Percentiles rank a stretch among this genome's conserved stretches.
Conservation (phyloP, 1,140 invertebrate species). For the Hydropsyche tenuis region DNA sequence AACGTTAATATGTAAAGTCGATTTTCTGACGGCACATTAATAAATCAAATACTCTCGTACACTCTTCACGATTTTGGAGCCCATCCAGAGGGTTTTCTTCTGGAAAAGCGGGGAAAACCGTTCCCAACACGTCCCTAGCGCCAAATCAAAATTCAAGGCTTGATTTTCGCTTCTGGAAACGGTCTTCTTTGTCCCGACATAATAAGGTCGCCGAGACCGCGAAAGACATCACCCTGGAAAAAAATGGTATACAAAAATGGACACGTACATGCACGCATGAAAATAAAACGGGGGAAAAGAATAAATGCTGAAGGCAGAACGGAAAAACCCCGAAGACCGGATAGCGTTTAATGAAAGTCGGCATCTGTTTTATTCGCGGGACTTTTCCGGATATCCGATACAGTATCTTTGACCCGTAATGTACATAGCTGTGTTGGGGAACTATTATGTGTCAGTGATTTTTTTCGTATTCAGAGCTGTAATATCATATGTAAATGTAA, state of each 20-base stretch:
- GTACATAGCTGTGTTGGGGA: not conserved
- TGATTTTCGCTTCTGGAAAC: not conserved
- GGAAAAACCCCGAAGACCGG: not conserved
- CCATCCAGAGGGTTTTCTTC: not conserved
- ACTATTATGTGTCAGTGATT: not conserved
- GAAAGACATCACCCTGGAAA: not conserved
- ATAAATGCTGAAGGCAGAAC: not conserved
- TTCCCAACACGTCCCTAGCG: not conserved
- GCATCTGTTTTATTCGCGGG: conserved; percentile 14
- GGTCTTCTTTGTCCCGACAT: not conserved
- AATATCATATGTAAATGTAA: not conserved
- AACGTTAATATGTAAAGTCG: too few relatives aligned
- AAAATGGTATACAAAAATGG: too few relatives aligned
- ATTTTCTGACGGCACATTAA: not conserved
- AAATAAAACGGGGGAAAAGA: not conserved
- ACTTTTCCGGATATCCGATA: conserved; percentile 21
- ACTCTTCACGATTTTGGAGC: conserved; percentile 1
- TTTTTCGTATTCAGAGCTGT: not conserved
- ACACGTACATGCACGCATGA: too few relatives aligned
- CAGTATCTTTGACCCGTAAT: conserved; percentile 18
- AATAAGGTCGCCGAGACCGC: not conserved
- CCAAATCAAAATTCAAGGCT: conserved; percentile 27
- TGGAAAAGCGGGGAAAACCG: not conserved
- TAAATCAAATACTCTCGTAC: not conserved
- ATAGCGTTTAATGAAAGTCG: conserved; percentile 22